Base-by-base conservation (phyloP, 2,888 invertebrate species). In the Acanthopleura granulata region DNA sequence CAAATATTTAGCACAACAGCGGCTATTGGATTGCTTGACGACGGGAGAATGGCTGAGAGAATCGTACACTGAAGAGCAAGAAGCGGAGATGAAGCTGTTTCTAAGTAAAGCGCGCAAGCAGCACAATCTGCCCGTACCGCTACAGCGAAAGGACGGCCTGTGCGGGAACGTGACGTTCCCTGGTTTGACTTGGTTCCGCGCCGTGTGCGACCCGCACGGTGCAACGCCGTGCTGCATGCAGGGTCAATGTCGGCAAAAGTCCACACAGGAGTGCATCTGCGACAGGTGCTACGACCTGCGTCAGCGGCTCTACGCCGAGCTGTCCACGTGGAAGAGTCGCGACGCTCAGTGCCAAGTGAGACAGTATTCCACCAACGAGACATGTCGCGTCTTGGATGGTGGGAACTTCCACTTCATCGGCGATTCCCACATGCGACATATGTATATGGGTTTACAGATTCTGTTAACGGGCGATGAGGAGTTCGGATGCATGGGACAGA, bases 381-480 rank as follows among this genome's bases (percentile, higher is more conserved):
- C 80, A 30, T 80, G 80, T 51, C 49, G 30, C 1, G 9, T 76
- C 15, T 74, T 80, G n/a, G 27, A 50, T 27, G 80, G 78, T 16
- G 72, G 75, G 1, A 72, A 57, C 0, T 15, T 80, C 0, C 22
- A 72, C 40, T 73, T 79, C 73, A 74, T 76, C 9, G 80, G 80
- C 12, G 80, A 80, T 66, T 80, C 80, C 51, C 76, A 78, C 57
- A 71, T 77, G 11, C 75, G 80, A 0, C 78, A 80, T 73, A 62
- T 79, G 29, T 80, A 76, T 27, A 66, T 66, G 66, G 66, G 66
- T 6, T 15, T 66, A 6, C 66, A 66, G 25, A 66, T 66, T 22
- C 16, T 66, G 22, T 27, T 66, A 27, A 66, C 66, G 1, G 66
- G 66, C 18, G 29, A 66, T 25, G 22, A 66, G 15, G 14, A 27